Evolutionary conservation across 2,888 invertebrate genomes (phyloP), one percentile per base, ranked within the genome.

Genomic region (Callinectes sapidus): DNA sequence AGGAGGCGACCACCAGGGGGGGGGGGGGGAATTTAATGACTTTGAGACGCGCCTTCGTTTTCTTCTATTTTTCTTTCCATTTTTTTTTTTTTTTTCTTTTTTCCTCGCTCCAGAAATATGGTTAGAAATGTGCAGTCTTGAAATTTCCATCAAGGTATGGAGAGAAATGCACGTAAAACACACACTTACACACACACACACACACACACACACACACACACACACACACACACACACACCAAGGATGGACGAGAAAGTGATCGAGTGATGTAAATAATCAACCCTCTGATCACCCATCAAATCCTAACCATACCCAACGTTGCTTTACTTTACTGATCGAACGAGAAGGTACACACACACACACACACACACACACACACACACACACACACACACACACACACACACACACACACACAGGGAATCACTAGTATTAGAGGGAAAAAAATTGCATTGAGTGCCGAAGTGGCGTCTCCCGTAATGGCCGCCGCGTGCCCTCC

Each of bases 131-230:
- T 32, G 81, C 10, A 35, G 14, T 81, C 81, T 81, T 81, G 16
- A 1, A 35, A 16, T 35, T 81, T 81, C 35, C 35, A 2, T 10
- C 71, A 13, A 8, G 28, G 23, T 61, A n/a, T n/a, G n/a, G n/a
- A n/a, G n/a, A n/a, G n/a, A n/a, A n/a, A n/a, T n/a, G n/a, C n/a
- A n/a, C n/a, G n/a, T n/a, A n/a, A n/a, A n/a, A 71, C 71, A 71
- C 71, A 71, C 71, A 71, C 71, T 28, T 28, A 71, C 71, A 71
- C 71, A 71, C 71, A 71, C 71, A 71, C 71, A 71, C 71, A 71
- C 71, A 71, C 71, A 71, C 71, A 71, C 71, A 71, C 71, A 71
- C 71, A 71, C 71, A 71, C 71, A 71, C 71, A 71, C 71, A 71
- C n/a, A 71, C n/a, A 3, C 71, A n/a, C n/a, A 71, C 71, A 71